A percentile compares a stretch with the other conserved stretches of the same genome.
Evolutionary conservation across 2,113 vertebrate species (phyloP).

Genomic region (Ascaphus truei): DNA sequence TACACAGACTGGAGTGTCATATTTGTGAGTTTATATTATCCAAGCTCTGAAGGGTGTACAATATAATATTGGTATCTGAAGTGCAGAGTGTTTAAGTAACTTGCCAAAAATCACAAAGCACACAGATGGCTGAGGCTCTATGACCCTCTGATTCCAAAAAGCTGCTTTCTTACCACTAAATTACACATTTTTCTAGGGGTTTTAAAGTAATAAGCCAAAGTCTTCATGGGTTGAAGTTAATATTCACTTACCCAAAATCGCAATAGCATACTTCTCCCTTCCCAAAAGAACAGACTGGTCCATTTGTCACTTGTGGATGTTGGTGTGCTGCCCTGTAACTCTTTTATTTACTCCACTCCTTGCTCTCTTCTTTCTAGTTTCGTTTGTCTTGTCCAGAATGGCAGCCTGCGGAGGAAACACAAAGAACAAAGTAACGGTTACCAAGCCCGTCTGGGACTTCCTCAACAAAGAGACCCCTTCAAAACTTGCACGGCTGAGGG

Average conservation of each 20-base stretch:
- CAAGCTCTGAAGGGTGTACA: not conserved
- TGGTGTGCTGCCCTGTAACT: not conserved
- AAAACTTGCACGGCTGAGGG: conserved; percentile 84
- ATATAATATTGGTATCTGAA: not conserved
- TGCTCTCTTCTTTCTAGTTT: conserved; percentile 49
- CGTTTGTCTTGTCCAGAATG: conserved; percentile 68
- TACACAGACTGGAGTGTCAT: no score
- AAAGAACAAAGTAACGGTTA: conserved; percentile 86
- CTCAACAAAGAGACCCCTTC: conserved; percentile 79
- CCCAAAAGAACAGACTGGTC: no score
- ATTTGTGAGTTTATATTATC: not conserved
- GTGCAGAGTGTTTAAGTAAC: not conserved
- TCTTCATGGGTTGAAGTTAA: no score
- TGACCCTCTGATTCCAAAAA: not conserved
- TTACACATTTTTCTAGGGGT: not conserved
- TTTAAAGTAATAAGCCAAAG: no score
- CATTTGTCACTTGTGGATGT: no score
- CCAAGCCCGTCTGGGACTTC: conserved; percentile 89
- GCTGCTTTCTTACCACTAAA: not conserved
- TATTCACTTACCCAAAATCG: no score
- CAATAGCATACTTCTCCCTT: no score
- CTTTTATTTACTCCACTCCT: not conserved
- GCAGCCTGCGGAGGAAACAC: conserved; percentile 72
- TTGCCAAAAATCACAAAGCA: not conserved
- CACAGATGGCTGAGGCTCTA: not conserved